phyloP scores from a whole-genome alignment of 2,888 invertebrate species.

The Cyclophora punctaria region DNA sequence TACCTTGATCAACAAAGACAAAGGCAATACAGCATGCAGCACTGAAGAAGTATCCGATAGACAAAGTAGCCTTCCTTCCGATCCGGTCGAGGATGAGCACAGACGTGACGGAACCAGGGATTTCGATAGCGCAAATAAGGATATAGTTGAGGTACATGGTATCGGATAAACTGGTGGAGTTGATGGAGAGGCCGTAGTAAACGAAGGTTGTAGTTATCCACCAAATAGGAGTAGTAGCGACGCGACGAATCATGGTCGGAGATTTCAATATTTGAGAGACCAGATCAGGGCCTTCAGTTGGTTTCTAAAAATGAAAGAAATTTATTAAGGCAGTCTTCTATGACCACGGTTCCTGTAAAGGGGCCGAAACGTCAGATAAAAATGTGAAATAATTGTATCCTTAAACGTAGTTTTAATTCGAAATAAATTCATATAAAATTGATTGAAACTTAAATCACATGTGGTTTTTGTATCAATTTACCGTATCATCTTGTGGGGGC shows the following conservation, averaged over 20 bases:
- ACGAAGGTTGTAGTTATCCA: slow-evolving; percentile 87
- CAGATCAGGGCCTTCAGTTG: slow-evolving; percentile 22
- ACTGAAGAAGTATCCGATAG: slow-evolving; percentile 75
- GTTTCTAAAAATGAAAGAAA: slow-evolving; percentile 7
- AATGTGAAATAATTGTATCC: too few relatives aligned
- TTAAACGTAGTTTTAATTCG: too few relatives aligned
- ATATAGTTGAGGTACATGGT: slow-evolving; percentile 84
- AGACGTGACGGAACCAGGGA: slow-evolving; percentile 80
- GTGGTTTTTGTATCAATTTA: too few relatives aligned
- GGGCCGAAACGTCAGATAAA: too few relatives aligned
- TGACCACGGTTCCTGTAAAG: too few relatives aligned
- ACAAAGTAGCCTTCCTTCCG: slow-evolving; percentile 77
- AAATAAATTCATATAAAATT: too few relatives aligned
- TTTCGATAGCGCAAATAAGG: slow-evolving; percentile 77
- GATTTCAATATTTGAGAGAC: slow-evolving; percentile 61
- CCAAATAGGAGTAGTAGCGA: slow-evolving; percentile 81
- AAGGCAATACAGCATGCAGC: slow-evolving; percentile 62
- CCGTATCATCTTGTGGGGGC: slow-evolving; percentile 30
- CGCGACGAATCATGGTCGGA: slow-evolving; percentile 66
- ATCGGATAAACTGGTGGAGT: slow-evolving; percentile 82
- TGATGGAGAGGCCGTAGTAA: slow-evolving; percentile 86
- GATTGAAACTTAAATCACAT: too few relatives aligned
- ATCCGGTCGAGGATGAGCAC: slow-evolving; percentile 76
- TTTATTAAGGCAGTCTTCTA: too few relatives aligned
- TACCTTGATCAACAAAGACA: slow-evolving; percentile 69